A percentile compares a stretch with the other conserved stretches of the same genome.
These are phyloP conservation scores for Tiliacea aurago DNA, from an alignment of 2,888 invertebrate genomes.

Conservation along the genomic window DNA sequence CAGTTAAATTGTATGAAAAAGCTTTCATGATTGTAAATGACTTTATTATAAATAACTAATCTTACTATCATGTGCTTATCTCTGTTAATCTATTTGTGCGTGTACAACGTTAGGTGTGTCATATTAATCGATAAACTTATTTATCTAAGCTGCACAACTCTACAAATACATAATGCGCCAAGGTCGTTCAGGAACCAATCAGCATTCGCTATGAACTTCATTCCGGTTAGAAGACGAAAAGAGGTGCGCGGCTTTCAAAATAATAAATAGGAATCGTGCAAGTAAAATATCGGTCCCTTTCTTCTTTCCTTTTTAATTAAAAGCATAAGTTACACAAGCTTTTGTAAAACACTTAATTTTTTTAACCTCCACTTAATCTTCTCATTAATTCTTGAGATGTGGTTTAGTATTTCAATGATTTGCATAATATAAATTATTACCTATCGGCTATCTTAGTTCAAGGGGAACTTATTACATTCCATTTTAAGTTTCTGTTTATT, in stretches of 20 bases:
- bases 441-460: neutral
- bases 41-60: neutral
- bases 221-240: constrained; percentile 29
- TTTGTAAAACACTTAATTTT: neutral
- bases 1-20: neutral
- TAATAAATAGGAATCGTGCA: constrained; percentile 9
- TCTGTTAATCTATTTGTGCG: neutral
- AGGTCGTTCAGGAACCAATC: constrained; percentile 82
- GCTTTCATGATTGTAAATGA: neutral
- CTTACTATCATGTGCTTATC: neutral
- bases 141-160: constrained; percentile 68
- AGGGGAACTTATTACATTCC: neutral
- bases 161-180: constrained; percentile 83
- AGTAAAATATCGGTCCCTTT: neutral
- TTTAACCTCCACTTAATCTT: too few species aligned
- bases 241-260: constrained; percentile 69
- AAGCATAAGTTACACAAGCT: neutral
- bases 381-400: neutral
- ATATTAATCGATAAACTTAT: constrained; percentile 28
- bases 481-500: neutral
- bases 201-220: constrained; percentile 74
- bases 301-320: neutral
- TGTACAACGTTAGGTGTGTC: neutral
- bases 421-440: neutral
- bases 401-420: neutral